phyloP scores from a whole-genome alignment of 2,113 vertebrate genomes.

The Pseudopodoces humilis region DNA sequence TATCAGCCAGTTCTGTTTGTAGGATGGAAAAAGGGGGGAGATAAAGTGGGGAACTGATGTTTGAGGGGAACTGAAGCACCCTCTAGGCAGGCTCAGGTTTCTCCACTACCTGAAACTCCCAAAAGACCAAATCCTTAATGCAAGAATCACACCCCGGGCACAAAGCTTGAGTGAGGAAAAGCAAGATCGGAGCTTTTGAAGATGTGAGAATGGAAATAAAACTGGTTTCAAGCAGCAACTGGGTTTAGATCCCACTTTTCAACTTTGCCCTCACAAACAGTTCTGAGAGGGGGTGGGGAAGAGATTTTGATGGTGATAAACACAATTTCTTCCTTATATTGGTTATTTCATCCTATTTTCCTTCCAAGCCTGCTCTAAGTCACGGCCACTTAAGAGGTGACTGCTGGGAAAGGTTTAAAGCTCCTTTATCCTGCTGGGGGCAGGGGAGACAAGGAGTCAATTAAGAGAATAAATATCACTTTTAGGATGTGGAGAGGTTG shows the following conservation, averaged over 20 bases:
- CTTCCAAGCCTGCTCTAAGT: not conserved
- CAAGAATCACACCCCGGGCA: not conserved
- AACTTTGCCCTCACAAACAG: rapidly evolving
- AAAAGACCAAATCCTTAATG: not conserved
- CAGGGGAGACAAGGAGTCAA: not conserved
- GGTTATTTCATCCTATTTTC: not conserved
- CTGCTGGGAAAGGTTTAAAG: not conserved
- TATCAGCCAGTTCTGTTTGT: not conserved
- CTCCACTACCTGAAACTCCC: not conserved
- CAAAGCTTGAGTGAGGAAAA: not conserved
- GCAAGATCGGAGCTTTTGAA: rapidly evolving
- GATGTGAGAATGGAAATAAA: not conserved
- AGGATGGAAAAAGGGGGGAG: not conserved
- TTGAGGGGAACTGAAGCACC: not conserved
- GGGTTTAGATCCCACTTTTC: not conserved
- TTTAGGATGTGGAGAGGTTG: not conserved
- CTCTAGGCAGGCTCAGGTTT: not conserved
- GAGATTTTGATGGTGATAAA: not conserved
- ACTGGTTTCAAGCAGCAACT: not conserved
- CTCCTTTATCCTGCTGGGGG: not conserved
- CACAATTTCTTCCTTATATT: rapidly evolving
- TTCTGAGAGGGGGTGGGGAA: not conserved
- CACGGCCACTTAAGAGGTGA: not conserved
- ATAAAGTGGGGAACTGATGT: rapidly evolving
- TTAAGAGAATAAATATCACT: not conserved